phyloP scores from a whole-genome alignment of 2,113 vertebrate species.

The Odocoileus hemionus region DNA sequence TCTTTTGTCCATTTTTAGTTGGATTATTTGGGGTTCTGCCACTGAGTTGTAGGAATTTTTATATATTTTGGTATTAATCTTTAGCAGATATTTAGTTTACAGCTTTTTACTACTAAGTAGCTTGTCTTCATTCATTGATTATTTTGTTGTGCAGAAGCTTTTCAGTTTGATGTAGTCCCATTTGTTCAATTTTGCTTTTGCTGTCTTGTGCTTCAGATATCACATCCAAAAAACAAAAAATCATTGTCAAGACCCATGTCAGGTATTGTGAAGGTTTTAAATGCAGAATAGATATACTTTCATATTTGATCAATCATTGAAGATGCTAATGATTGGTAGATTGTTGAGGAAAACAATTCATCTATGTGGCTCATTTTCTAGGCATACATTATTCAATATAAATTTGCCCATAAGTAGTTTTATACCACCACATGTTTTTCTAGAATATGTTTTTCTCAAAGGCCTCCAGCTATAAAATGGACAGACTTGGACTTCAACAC shows the following conservation, averaged over 20 bases:
- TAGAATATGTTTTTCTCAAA: background rate
- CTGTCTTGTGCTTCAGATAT: background rate
- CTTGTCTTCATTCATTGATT: background rate
- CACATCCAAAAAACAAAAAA: background rate
- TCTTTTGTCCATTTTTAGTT: background rate
- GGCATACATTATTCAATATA: background rate
- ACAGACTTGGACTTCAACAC: background rate
- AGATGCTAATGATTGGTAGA: background rate
- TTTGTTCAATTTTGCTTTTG: background rate
- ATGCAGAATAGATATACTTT: background rate
- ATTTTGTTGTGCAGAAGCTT: background rate
- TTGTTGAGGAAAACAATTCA: background rate
- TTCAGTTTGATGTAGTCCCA: background rate
- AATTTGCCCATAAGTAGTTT: background rate
- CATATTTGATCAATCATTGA: background rate
- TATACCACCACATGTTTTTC: background rate
- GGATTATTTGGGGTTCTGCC: background rate
- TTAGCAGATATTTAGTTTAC: background rate
- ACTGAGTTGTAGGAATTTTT: background rate
- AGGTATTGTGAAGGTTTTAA: background rate
- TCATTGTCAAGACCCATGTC: background rate
- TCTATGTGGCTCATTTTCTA: background rate
- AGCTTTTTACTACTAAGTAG: background rate
- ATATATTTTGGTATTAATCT: background rate
- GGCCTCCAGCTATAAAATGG: background rate